Percentiles rank a stretch among this genome's conserved stretches.
Conservation (phyloP, 2,113 vertebrate genomes). For the Lasiurus borealis region DNA sequence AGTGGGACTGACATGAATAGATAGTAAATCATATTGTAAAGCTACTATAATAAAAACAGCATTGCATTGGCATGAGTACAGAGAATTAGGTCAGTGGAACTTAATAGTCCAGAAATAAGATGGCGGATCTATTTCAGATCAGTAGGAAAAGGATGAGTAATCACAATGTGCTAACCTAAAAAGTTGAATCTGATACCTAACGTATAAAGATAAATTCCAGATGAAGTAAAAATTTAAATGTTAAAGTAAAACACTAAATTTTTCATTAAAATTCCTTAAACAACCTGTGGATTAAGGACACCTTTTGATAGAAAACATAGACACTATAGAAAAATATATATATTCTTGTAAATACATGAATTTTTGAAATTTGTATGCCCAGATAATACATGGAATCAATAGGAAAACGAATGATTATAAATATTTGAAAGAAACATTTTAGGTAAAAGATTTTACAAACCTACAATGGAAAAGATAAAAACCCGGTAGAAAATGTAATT, state of each 20-base stretch:
- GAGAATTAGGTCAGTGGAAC: neutral
- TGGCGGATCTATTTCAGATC: neutral
- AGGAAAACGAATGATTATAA: neutral
- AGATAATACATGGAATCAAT: neutral
- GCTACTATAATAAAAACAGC: neutral
- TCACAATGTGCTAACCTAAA: neutral
- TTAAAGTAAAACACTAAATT: neutral
- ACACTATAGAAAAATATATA: neutral
- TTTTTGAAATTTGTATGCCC: neutral
- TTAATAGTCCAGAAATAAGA: neutral
- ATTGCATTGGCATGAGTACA: neutral
- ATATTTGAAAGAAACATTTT: neutral
- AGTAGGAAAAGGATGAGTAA: neutral
- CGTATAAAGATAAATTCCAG: constrained; percentile 7
- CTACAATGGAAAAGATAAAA: neutral
- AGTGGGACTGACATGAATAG: neutral
- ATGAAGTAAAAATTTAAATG: neutral
- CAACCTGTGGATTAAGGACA: neutral
- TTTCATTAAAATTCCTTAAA: neutral
- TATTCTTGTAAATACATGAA: neutral
- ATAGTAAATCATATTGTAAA: neutral
- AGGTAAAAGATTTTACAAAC: constrained; percentile 20
- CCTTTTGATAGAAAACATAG: neutral
- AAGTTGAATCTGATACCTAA: neutral
- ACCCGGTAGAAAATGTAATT: neutral